Percentiles rank a stretch among this genome's conserved stretches.
phyloP scores from a whole-genome alignment of 2,113 vertebrate genomes.

The Saccopteryx bilineata region DNA sequence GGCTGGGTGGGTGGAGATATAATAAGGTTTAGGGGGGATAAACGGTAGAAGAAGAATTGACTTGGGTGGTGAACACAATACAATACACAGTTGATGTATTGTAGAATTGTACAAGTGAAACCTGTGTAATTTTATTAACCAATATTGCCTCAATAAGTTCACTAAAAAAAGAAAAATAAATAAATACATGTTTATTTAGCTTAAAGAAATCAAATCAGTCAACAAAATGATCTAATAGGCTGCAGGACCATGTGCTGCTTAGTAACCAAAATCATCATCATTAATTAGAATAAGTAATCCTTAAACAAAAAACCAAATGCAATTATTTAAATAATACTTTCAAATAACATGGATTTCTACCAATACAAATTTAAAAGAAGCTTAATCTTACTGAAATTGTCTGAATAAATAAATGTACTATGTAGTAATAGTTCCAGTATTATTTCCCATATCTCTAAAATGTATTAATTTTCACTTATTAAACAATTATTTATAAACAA shows the following conservation, averaged over 20 bases:
- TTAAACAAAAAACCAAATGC: background rate
- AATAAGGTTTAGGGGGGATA: too few relatives aligned
- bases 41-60: too few relatives aligned
- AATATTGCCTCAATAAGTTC: too few relatives aligned
- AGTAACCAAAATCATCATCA: background rate
- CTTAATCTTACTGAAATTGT: background rate
- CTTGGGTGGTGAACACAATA: too few relatives aligned
- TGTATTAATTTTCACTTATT: background rate
- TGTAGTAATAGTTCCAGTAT: background rate
- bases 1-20: too few relatives aligned
- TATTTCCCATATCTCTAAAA: background rate
- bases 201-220: background rate
- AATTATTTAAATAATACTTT: background rate
- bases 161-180: too few relatives aligned
- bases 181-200: too few relatives aligned
- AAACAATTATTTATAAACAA: background rate
- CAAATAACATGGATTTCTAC: background rate
- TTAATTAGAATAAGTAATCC: background rate
- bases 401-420: background rate
- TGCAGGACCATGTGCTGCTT: background rate
- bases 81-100: too few relatives aligned
- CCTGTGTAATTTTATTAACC: too few relatives aligned
- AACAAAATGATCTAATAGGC: background rate
- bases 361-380: slow-evolving; percentile 30
- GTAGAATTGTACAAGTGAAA: too few relatives aligned